Conservation (phyloP, 1,140 invertebrate species). For the Drosophila melanogaster region Release_6_plus_ISO1_MT NC_004354.4:11704001-11704500, state of each 20-base stretch:
- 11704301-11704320: constrained; percentile 83
- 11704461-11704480: not conserved
- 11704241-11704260: constrained; percentile 21
- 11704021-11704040: constrained; percentile 9
- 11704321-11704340: constrained; percentile 81
- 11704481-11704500: not conserved
- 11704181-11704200: constrained; percentile 22
- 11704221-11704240: constrained; percentile 10
- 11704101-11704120: too few species aligned
- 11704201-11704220: not conserved
- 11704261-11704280: constrained; percentile 27
- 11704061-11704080: constrained; percentile 1
- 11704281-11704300: constrained; percentile 60
- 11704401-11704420: constrained; percentile 14
- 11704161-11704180: constrained; percentile 27
- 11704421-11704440: not conserved
- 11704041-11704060: constrained; percentile 5
- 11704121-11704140: too few species aligned
- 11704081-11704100: constrained; percentile 14
- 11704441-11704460: too few species aligned
- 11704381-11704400: constrained; percentile 57
- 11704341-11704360: constrained; percentile 82
- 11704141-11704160: not conserved
- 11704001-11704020: constrained; percentile 38
- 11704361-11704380: constrained; percentile 80